These are phyloP conservation scores for Papilio elwesi DNA, from an alignment of 2,888 invertebrate genomes.

Conservation along the genomic window DNA sequence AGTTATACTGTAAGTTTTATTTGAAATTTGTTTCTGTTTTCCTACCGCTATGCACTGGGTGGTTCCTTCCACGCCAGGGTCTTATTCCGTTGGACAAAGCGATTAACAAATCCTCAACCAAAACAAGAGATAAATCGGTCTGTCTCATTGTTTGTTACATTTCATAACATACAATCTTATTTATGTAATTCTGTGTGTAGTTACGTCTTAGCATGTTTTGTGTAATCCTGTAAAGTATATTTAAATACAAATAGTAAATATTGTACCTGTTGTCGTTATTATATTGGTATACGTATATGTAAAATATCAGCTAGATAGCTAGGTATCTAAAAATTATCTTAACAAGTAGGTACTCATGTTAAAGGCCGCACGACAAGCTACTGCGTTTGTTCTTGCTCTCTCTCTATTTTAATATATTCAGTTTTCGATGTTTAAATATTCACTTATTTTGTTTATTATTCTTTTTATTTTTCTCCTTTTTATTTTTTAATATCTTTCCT, in stretches of 20 bases:
- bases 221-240: constrained; percentile 57
- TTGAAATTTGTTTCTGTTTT: constrained; percentile 71
- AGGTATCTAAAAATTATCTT: constrained; percentile 9
- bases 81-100: constrained; percentile 82
- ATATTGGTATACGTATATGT: constrained; percentile 33
- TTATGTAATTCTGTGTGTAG: constrained; percentile 73
- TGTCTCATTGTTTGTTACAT: constrained; percentile 70
- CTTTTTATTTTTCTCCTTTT: constrained; percentile 56
- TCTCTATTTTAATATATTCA: constrained; percentile 22
- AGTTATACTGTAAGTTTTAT: constrained; percentile 67
- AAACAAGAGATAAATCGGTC: constrained; percentile 80
- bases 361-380: constrained; percentile 15
- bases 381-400: constrained; percentile 14
- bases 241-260: constrained; percentile 38
- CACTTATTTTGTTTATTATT: constrained; percentile 46
- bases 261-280: constrained; percentile 35
- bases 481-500: constrained; percentile 63
- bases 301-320: constrained; percentile 37
- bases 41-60: constrained; percentile 73
- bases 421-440: constrained; percentile 26
- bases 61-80: constrained; percentile 73
- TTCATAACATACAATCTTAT: constrained; percentile 63
- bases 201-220: constrained; percentile 72
- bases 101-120: constrained; percentile 81
- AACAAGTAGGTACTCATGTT: not conserved